Base-by-base conservation (phyloP, 30 jellyfish, hydroid and myxozoan species). In the Aurelia sp. region DNA sequence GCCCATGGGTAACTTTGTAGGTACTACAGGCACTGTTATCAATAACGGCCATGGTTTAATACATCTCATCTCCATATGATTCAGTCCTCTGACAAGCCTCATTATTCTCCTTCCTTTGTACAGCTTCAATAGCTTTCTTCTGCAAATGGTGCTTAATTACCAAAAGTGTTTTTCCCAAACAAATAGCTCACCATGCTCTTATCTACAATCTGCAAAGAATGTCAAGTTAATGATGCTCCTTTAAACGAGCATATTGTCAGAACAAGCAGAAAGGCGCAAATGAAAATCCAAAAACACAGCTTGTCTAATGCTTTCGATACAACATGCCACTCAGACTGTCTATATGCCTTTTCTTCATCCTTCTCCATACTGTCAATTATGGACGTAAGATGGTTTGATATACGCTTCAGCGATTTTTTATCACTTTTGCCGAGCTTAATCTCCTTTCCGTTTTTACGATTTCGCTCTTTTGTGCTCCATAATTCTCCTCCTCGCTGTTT, bases 261-360 rank as follows among this genome's bases (percentile, higher is more conserved):
- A 17, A 76, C 74, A 21, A 86, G 78, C 65, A 77, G 65, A 68
- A 72, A 86, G 7, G 96, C 96, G 24, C 89, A 86, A 17, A 86
- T 58, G 74, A 86, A 86, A 8, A 86, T 40, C 96, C 96, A 86
- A 52, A 86, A 76, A n/a, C 91, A 91, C 7, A 91, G 81, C 66
- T 81, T 84, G 74, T 91, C 97, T 19, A 91, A 75, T 6, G 95
- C 66, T 63, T 72, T 58, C 12, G 97, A 82, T 52, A 91, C 97
- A 12, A 70, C 83, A n/a, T 69, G 91, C 97, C 97, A 91, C 47
- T 91, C 97, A 20, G 91, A 71, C 62, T 84, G 88, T 63, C 88
- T 77, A 65, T 70, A 69, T 18, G 91, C 86, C 52, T 57, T 67
- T 35, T 78, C 88, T 38, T 91, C 92, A 20, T 84, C 95, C 57